Conservation (phyloP, 2,113 vertebrate species). For the Oreochromis niloticus region DNA sequence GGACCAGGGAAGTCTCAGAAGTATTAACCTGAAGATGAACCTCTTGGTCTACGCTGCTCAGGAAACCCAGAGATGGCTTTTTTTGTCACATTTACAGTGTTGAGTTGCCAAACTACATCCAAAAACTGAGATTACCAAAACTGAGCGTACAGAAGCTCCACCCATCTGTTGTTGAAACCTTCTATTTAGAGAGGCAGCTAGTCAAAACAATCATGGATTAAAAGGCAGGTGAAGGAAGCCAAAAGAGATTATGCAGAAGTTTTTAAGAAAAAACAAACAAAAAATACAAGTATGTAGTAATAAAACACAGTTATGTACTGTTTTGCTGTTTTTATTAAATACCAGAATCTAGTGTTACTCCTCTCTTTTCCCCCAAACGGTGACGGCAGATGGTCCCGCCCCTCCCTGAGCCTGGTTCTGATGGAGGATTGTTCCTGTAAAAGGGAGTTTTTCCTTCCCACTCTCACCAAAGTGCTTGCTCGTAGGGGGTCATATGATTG, state of each 20-base stretch:
- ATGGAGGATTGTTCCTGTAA: accelerated
- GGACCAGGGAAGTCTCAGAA: not conserved
- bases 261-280: not conserved
- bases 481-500: not conserved
- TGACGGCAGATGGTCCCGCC: not conserved
- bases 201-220: not conserved
- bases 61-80: not conserved
- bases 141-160: not conserved
- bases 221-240: not conserved
- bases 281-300: not conserved
- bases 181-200: not conserved
- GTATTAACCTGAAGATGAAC: not conserved
- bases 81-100: not conserved
- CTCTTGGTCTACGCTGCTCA: accelerated
- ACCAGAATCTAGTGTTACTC: not conserved
- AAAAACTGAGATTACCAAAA: not conserved
- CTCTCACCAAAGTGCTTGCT: not conserved
- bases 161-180: not conserved
- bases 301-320: not conserved
- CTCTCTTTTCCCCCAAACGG: not conserved
- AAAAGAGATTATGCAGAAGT: not conserved
- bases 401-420: not conserved
- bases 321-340: not conserved
- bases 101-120: not conserved
- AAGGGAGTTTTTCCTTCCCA: not conserved